Conservation (phyloP, 92 coral and sea anemone genomes). For the Muricea muricata region DNA sequence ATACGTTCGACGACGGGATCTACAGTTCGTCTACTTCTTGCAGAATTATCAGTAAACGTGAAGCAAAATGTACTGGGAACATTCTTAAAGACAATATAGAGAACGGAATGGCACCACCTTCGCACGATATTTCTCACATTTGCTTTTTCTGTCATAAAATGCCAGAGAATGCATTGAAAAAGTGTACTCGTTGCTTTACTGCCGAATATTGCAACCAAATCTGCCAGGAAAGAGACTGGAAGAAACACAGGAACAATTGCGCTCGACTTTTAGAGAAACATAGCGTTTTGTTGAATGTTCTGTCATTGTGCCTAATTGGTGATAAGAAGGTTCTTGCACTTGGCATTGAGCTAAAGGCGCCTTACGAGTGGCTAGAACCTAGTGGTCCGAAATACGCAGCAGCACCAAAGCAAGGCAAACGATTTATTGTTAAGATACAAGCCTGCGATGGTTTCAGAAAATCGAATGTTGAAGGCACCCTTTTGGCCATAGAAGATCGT, state of each 20-base stretch:
- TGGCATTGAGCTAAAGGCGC: background rate
- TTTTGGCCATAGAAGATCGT: background rate
- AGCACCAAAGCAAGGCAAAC: constrained; percentile 51
- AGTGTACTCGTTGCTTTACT: constrained; percentile 62
- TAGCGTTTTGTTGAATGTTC: constrained; percentile 52
- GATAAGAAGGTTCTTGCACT: background rate
- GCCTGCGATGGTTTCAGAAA: background rate
- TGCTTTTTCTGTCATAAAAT: constrained; percentile 69
- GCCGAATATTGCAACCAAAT: constrained; percentile 67
- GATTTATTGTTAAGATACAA: constrained; percentile 72
- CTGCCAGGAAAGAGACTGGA: constrained; percentile 68
- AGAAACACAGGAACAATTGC: constrained; percentile 64
- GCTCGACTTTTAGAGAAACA: constrained; percentile 46
- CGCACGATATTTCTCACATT: constrained; percentile 20
- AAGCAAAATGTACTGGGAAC: constrained; percentile 50
- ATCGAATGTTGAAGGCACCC: background rate
- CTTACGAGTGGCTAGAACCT: constrained; percentile 55
- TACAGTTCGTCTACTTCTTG: background rate
- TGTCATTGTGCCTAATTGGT: background rate
- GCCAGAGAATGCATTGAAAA: constrained; percentile 16
- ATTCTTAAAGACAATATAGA: constrained; percentile 56
- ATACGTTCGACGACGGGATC: background rate
- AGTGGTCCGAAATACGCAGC: constrained; percentile 66
- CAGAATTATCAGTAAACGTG: constrained; percentile 12
- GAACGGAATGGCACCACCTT: constrained; percentile 58